phyloP scores from a whole-genome alignment of 1,140 invertebrate species.

The Battus philenor region DNA sequence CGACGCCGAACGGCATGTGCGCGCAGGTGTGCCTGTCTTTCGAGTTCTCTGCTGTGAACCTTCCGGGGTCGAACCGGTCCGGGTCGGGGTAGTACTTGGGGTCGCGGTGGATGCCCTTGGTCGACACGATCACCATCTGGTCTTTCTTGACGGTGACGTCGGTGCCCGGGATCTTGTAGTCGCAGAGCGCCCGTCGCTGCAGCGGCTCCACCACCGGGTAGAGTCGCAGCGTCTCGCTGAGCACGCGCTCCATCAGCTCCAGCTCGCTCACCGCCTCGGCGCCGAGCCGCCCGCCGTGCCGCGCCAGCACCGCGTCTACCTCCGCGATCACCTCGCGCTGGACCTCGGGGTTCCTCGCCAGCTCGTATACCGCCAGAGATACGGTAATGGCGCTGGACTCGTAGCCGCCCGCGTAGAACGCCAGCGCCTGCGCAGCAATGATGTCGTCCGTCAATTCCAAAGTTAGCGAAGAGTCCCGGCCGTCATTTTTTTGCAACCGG shows the following conservation, averaged over 20 bases:
- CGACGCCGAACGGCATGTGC: slow-evolving; percentile 16
- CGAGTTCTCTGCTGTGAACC: slow-evolving; percentile 12
- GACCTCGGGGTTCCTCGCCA: slow-evolving; percentile 46
- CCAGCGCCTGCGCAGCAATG: slow-evolving; percentile 53
- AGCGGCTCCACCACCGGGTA: slow-evolving; percentile 76
- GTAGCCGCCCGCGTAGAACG: slow-evolving; percentile 52
- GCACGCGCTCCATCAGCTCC: slow-evolving; percentile 50
- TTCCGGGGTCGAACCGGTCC: slow-evolving; percentile 63
- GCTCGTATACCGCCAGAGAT: slow-evolving; percentile 43
- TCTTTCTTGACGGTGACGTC: slow-evolving; percentile 70
- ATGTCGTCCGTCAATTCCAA: slow-evolving; percentile 36
- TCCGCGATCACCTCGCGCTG: slow-evolving; percentile 54
- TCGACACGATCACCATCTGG: slow-evolving; percentile 22
- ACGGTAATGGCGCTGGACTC: slow-evolving; percentile 39
- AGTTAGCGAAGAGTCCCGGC: slow-evolving; percentile 6
- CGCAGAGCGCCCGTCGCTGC: slow-evolving; percentile 65
- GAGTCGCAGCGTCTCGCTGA: slow-evolving; percentile 76
- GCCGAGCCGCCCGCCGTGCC: slow-evolving; percentile 48
- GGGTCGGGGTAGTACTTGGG: slow-evolving; percentile 51
- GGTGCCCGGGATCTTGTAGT: slow-evolving; percentile 73
- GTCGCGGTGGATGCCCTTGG: slow-evolving; percentile 30
- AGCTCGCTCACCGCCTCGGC: slow-evolving; percentile 65
- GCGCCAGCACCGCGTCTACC: slow-evolving; percentile 48
- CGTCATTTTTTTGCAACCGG: slow-evolving; percentile 9
- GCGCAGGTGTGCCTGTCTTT: slow-evolving; percentile 14